These are phyloP conservation scores for Scaptomyza caliginosa DNA, from an alignment of 2,888 invertebrate species.

Conservation along the genomic window DNA sequence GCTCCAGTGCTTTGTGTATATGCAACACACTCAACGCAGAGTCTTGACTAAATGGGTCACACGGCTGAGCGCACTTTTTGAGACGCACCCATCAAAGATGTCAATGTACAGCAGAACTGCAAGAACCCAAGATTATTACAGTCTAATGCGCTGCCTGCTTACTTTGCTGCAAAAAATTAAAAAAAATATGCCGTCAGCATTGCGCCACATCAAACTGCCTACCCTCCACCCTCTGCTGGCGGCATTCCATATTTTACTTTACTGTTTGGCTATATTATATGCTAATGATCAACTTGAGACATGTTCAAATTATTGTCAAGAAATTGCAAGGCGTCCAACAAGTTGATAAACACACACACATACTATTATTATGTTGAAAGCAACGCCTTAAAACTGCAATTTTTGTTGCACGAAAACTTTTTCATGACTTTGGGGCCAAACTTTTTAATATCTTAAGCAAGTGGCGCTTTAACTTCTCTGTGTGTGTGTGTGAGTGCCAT, in stretches of 20 bases:
- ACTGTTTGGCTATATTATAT: constrained; percentile 68
- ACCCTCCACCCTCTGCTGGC: too few relatives aligned
- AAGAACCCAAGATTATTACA: constrained; percentile 30
- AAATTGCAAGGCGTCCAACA: constrained; percentile 55
- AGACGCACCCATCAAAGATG: constrained; percentile 64
- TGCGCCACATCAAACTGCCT: constrained; percentile 3
- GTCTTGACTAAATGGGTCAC: constrained; percentile 70
- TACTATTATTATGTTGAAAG: constrained; percentile 6
- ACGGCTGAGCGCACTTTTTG: constrained; percentile 77
- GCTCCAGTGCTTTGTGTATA: constrained; percentile 41
- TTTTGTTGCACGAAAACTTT: constrained; percentile 43
- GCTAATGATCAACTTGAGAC: constrained; percentile 80
- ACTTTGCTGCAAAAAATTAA: constrained; percentile 13
- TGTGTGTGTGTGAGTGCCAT: neutral
- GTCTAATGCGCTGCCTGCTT: constrained; percentile 25
- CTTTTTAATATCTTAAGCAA: constrained; percentile 2
- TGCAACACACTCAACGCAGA: constrained; percentile 39
- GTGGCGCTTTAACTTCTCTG: constrained; percentile 22
- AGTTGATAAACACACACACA: constrained; percentile 26
- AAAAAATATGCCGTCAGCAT: constrained; percentile 46
- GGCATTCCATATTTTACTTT: neutral
- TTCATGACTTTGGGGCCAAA: constrained; percentile 41
- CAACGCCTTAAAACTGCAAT: constrained; percentile 48
- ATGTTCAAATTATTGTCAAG: constrained; percentile 77
- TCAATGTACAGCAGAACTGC: constrained; percentile 62